phyloP scores from a whole-genome alignment of 2,113 vertebrate genomes.

The Gadus chalcogrammus region DNA sequence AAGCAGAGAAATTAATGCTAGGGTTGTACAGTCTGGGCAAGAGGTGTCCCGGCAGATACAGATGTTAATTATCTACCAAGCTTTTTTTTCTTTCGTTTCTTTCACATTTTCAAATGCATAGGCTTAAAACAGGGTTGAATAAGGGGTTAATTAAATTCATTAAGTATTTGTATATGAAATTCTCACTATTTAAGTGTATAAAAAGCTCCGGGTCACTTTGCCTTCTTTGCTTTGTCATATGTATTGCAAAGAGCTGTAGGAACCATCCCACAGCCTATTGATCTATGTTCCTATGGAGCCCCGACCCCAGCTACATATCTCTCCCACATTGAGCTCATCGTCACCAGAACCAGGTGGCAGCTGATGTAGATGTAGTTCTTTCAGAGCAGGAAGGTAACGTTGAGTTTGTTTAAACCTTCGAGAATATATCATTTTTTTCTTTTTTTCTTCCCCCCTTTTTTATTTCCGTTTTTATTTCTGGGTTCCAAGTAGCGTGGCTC shows the following conservation, averaged over 20 bases:
- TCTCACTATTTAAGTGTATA: conserved; percentile 65
- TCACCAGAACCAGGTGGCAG: background rate
- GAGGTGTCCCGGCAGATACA: conserved; percentile 52
- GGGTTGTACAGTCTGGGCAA: conserved; percentile 52
- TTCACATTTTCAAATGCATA: conserved; percentile 44
- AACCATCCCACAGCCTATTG: conserved; percentile 13
- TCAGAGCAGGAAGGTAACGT: background rate
- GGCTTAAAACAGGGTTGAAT: conserved; percentile 64
- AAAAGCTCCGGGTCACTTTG: conserved; percentile 28
- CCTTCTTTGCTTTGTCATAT: conserved; percentile 43
- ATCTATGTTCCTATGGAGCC: conserved; percentile 42
- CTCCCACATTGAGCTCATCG: conserved; percentile 12
- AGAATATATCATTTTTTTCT: too few relatives aligned
- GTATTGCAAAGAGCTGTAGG: conserved; percentile 45
- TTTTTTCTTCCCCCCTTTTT: too few relatives aligned
- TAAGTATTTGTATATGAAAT: conserved; percentile 65
- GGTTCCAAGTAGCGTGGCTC: conserved; percentile 7
- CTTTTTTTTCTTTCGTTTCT: conserved; percentile 26
- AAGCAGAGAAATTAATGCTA: conserved; percentile 61
- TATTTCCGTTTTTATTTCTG: too few relatives aligned
- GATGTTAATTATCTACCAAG: conserved; percentile 71
- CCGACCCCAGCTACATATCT: conserved; percentile 15
- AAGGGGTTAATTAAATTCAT: conserved; percentile 50
- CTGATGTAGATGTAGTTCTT: too few relatives aligned
- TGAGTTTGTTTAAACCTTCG: background rate